Evolutionary conservation across 92 coral and sea anemone genomes (phyloP), one percentile per base, ranked within the genome.

Genomic region (Palythoa grandiflora): DNA sequence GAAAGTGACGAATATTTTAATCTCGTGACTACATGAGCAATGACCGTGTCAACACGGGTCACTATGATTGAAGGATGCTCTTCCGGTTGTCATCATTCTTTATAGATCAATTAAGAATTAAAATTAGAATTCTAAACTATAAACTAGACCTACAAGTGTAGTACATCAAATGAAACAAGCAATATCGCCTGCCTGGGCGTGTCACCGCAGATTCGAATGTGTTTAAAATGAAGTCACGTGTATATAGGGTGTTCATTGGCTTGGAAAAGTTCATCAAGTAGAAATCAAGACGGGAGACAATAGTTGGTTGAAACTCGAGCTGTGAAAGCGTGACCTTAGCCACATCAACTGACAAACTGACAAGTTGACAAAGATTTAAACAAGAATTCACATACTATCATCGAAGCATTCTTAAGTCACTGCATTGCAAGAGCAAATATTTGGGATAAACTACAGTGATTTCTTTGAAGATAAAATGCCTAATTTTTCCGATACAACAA

Each of bases 141-240:
- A 37, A 28, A 10, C 17, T 70, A n/a, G 16, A 38, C 37, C 35
- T 37, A 37, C 47, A 36, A 70, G 75, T 36, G 86, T 44, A 16
- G 13, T 11, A 81, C 20, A 81, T 39, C 1, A 11, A 35, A 44
- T 16, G 13, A 21, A 48, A 13, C 59, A 11, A 50, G 5, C 73
- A 81, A 81, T 81, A 81, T 81, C 52, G 35, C 75, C 39, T 81
- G 75, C 21, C 10, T 15, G 5, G 57, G 86, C 61, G 61, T 21
- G 65, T 36, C 75, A 63, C 73, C 52, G 39, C 63, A 38, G 47
- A 38, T 38, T 51, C 44, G 52, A 36, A 17, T 28, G 8, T 3
- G 14, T 13, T 48, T 40, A 20, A 28, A 28, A 28, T 48, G 75
- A n/a, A n/a, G 75, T 81, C 86, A 66, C 10, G 60, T 21, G 36